Conservation (phyloP, 2,888 invertebrate genomes). For the Bombylius major region DNA sequence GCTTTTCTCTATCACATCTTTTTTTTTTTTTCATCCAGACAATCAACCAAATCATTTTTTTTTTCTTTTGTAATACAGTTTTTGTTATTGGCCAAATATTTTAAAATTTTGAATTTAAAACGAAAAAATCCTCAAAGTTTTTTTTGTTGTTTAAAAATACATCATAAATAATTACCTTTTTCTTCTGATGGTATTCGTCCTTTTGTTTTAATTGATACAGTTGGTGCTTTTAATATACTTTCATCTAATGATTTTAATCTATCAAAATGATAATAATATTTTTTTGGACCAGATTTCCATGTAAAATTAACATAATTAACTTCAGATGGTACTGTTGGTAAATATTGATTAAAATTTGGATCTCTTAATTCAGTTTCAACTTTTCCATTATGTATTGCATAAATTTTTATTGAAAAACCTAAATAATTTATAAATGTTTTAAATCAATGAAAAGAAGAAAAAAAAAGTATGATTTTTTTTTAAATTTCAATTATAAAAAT, state of each 20-base stretch:
- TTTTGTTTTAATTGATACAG: conserved; percentile 72
- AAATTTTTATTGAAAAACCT: conserved; percentile 80
- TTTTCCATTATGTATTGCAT: conserved; percentile 76
- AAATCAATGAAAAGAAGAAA: background rate
- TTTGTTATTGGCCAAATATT: too few species aligned
- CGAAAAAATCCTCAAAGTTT: too few species aligned
- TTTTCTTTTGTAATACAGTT: background rate
- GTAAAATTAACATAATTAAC: conserved; percentile 84
- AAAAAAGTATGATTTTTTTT: too few species aligned
- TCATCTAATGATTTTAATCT: conserved; percentile 73
- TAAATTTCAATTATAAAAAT: background rate
- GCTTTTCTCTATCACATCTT: background rate
- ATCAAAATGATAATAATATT: conserved; percentile 79
- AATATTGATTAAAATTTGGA: conserved; percentile 77
- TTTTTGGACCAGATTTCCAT: conserved; percentile 71
- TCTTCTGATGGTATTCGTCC: conserved; percentile 76
- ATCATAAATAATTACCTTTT: conserved; percentile 54
- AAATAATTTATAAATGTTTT: conserved; percentile 12
- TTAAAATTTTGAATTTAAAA: too few species aligned
- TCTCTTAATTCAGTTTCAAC: conserved; percentile 78
- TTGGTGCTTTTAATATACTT: conserved; percentile 72
- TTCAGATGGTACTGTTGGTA: conserved; percentile 86
- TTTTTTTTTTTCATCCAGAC: too few species aligned
- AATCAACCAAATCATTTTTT: too few species aligned
- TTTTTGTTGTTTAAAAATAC: too few species aligned